Evolutionary conservation across 1,140 invertebrate species (phyloP), one percentile per base, ranked within the genome.

Genomic region (Heterodera carotae): DNA sequence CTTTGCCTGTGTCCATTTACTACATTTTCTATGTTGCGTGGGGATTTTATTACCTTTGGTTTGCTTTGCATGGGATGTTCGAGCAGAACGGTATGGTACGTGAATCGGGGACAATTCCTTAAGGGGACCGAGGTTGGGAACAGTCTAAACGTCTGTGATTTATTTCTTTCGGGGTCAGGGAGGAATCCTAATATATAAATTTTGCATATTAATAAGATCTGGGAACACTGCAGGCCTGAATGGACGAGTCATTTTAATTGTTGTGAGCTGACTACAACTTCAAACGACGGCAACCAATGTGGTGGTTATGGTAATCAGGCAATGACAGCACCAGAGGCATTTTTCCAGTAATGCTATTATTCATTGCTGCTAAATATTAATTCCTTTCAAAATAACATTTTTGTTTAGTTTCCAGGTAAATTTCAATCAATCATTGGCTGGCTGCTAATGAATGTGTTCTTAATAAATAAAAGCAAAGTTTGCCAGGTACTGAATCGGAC

Each of bases 21-120:
- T 90, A 90, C 83, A 90, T 90, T 80, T 83, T 81, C 48, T 81
- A 84, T 10, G 89, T 89, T 75, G 88, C 89, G 1, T 90, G 90
- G 90, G 86, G 89, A 5, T 73, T 90, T 36, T 89, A 89, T 76
- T 87, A 87, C 59, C 82, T 87, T 22, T 86, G 83, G 81, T 85
- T 84, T 75, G 83, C 86, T 5, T 36, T 88, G 5, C 80, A 76
- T 15, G 85, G 82, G n/a, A 31, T 86, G 8, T 79, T 87, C 77
- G 2, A 53, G 39, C 25, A 75, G 74, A 59, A 80, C 71, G 34
- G 56, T 82, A 29, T 77, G 82, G 22, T 85, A 84, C 25, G 69
- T 8, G 6, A 29, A 36, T 70, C n/a, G n/a, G n/a, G n/a, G n/a
- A n/a, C n/a, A n/a, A n/a, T n/a, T n/a, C n/a, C n/a, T n/a, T n/a